Conservation (phyloP, 2,888 invertebrate genomes). For the Microplitis manilae region DNA sequence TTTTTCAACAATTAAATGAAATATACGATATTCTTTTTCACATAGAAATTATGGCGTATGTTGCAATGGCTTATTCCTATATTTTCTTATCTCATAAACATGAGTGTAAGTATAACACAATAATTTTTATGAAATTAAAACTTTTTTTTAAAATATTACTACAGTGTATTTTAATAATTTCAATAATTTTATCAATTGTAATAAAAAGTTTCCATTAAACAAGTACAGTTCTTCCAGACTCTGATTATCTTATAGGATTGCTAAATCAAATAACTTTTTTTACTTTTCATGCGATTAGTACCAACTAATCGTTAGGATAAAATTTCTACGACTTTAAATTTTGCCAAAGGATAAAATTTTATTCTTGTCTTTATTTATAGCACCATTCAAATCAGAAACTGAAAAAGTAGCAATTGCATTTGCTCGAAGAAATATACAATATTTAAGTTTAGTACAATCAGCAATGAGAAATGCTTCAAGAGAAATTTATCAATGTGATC, state of each 20-base stretch:
- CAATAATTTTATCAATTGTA: too few species aligned
- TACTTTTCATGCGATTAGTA: too few species aligned
- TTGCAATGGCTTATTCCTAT: background rate
- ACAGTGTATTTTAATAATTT: too few species aligned
- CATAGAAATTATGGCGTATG: background rate
- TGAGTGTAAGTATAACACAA: background rate
- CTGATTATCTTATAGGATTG: too few species aligned
- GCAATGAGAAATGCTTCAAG: background rate
- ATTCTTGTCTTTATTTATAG: background rate
- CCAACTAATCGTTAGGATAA: too few species aligned
- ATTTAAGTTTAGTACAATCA: background rate
- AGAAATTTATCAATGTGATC: constrained; percentile 11
- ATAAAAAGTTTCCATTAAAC: too few species aligned
- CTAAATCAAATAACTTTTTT: too few species aligned
- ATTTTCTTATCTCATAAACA: background rate
- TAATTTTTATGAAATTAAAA: too few species aligned
- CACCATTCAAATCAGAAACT: background rate
- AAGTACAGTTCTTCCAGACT: too few species aligned
- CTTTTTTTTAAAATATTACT: too few species aligned
- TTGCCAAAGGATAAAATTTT: background rate
- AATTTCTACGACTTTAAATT: background rate
- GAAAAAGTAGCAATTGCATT: background rate
- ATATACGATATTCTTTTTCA: background rate
- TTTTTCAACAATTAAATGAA: background rate
- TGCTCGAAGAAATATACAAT: background rate